Evolutionary conservation across 2,888 invertebrate species (phyloP).

Genomic region (Hartigia nigra): DNA sequence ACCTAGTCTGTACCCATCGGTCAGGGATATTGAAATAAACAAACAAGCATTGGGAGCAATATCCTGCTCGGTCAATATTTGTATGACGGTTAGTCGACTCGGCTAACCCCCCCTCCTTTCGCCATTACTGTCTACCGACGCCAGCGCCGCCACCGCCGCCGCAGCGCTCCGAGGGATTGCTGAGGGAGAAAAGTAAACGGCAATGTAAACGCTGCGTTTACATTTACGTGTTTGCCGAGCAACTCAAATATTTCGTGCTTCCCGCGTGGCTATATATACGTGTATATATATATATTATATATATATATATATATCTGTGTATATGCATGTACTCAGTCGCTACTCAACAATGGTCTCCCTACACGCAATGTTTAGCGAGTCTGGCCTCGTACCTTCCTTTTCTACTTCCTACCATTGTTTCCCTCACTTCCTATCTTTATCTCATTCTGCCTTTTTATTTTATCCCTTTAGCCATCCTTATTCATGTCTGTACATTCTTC

Average conservation of each 20-base stretch:
- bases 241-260: slow-evolving; percentile 64
- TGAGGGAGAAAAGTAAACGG: slow-evolving; percentile 62
- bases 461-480: not conserved
- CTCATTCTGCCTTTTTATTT: slow-evolving; percentile 12
- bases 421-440: not conserved
- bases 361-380: slow-evolving; percentile 55
- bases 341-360: slow-evolving; percentile 33
- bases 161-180: slow-evolving; percentile 22
- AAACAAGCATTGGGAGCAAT: slow-evolving; percentile 66
- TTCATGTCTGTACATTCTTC: not conserved
- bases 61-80: slow-evolving; percentile 66
- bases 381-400: slow-evolving; percentile 20
- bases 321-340: not conserved
- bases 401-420: slow-evolving; percentile 13
- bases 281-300: not conserved
- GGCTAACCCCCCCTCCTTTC: slow-evolving; percentile 38
- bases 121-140: slow-evolving; percentile 16
- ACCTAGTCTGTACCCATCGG: slow-evolving; percentile 45
- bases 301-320: not conserved
- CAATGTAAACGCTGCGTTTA: slow-evolving; percentile 63
- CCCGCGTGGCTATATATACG: slow-evolving; percentile 18
- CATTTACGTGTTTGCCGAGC: slow-evolving; percentile 64
- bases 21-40: slow-evolving; percentile 64
- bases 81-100: slow-evolving; percentile 63
- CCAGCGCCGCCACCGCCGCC: slow-evolving; percentile 11